A percentile compares a stretch with the other conserved stretches of the same genome.
Conservation (phyloP, 2,888 invertebrate species). For the Barypeithes pellucidus region DNA sequence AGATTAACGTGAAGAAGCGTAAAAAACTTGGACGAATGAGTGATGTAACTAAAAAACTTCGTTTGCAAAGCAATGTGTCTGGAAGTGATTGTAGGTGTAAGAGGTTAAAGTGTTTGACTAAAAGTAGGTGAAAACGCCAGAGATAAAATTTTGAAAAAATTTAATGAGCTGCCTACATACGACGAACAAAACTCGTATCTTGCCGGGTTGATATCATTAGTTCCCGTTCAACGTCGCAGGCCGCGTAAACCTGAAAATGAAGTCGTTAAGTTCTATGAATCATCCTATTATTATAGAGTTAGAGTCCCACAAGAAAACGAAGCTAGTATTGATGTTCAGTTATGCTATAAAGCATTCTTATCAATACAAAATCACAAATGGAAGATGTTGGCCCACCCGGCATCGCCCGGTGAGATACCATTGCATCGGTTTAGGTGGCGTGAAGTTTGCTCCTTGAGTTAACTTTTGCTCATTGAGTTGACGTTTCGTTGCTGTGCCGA, state of each 20-base stretch:
- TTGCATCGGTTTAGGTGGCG: too few relatives aligned
- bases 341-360: conserved; percentile 21
- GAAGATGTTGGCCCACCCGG: too few relatives aligned
- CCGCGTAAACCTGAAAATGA: conserved; percentile 23
- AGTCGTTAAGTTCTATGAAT: conserved; percentile 15
- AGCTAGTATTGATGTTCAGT: conserved; percentile 21
- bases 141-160: conserved; percentile 16
- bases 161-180: conserved; percentile 18
- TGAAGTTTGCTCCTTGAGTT: too few relatives aligned
- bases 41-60: too few relatives aligned
- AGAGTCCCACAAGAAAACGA: conserved; percentile 15
- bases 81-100: conserved; percentile 6
- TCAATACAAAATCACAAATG: too few relatives aligned
- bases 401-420: too few relatives aligned
- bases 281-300: conserved; percentile 20
- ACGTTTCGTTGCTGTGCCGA: too few relatives aligned
- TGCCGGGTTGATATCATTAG: conserved; percentile 21
- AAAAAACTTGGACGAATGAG: too few relatives aligned
- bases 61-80: too few relatives aligned
- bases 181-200: conserved; percentile 24
- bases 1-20: too few relatives aligned
- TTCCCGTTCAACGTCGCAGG: conserved; percentile 17
- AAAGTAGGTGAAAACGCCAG: conserved; percentile 17
- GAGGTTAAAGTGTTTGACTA: conserved; percentile 5
- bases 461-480: too few relatives aligned